Percentiles rank a stretch among this genome's conserved stretches.
Evolutionary conservation across 2,797 vertebrate genomes (phyloP).

Genomic region (Sarcophilus harrisii): DNA sequence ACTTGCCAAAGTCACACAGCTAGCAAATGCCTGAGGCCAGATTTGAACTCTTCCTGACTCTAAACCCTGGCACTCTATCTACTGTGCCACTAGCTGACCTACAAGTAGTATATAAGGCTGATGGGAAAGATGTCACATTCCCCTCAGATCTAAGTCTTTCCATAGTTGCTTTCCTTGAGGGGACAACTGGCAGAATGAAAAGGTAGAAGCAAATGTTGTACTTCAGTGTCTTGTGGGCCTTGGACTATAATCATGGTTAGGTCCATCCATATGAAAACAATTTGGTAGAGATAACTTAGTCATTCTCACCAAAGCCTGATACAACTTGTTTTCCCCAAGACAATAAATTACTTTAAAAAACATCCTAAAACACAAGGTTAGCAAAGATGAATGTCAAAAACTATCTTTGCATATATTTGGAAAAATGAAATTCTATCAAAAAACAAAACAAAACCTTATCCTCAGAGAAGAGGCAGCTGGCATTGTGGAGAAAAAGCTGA

Average conservation of each 20-base stretch:
- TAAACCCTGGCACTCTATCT: neutral
- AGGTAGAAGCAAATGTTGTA: neutral
- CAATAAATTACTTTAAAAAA: neutral
- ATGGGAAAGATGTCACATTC: neutral
- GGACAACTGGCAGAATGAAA: conserved; percentile 45
- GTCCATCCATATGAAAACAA: neutral
- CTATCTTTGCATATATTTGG: too few species aligned
- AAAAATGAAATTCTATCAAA: too few species aligned
- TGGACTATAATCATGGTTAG: neutral
- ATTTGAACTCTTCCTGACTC: neutral
- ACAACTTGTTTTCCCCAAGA: neutral
- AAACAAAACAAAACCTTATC: too few species aligned
- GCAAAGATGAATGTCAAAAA: too few species aligned
- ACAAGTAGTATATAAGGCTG: neutral
- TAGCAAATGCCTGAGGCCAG: neutral
- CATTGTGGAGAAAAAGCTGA: neutral
- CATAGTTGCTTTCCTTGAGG: conserved; percentile 6
- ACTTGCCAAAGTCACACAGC: neutral
- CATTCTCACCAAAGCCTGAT: neutral
- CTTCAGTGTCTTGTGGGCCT: neutral
- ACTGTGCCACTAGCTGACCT: accelerated
- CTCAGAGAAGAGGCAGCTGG: neutral
- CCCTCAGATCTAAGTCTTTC: neutral
- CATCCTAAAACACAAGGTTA: too few species aligned
- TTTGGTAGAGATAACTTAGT: neutral